Base-by-base conservation (phyloP, 2,888 invertebrate genomes). In the Gymnocheta viridis region DNA sequence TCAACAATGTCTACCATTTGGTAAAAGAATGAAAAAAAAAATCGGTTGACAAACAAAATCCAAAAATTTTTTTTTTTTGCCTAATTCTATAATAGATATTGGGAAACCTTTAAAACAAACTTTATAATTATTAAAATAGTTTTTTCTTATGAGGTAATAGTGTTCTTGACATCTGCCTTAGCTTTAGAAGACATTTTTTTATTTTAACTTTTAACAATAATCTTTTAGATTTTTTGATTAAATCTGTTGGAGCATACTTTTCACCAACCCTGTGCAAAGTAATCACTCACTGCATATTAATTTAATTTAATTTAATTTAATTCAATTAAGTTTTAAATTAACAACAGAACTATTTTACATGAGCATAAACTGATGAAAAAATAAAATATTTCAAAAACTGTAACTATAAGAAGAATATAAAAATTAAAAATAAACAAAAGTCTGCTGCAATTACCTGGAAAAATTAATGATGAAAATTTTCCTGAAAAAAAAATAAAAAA, bases 371-470 rank as follows among this genome's bases (percentile, higher is more conserved):
- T 29, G 22, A 35, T 35, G 12, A n/a, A n/a, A n/a, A n/a, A n/a
- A n/a, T 17, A 73, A 60, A 35, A 19, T 60, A 24, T 73, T 44
- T 3, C 32, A 60, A 58, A 17, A 22, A 12, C 12, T 6, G 1
- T 38, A 38, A 14, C 38, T 38, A 38, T n/a, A n/a, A n/a, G n/a
- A n/a, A n/a, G 12, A 38, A 38, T n/a, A 32, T 32, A 32, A 32
- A 32, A 32, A 32, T 14, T 32, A 12, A 58, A 19, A 19, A 22
- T 29, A 32, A 72, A 5, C 12, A 22, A 44, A 47, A 72, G 12
- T 62, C 60, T 73, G 27, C 49, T 38, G 24, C 73, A 73, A 49
- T 73, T 49, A 73, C 62, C 60, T 12, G 60, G 14, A 35, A 47
- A 60, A 60, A 47, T 62, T 49, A 49, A 62, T 38, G 19, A 24